Evolutionary conservation across 2,888 invertebrate species (phyloP).

Genomic region (Apotomis turbidana): DNA sequence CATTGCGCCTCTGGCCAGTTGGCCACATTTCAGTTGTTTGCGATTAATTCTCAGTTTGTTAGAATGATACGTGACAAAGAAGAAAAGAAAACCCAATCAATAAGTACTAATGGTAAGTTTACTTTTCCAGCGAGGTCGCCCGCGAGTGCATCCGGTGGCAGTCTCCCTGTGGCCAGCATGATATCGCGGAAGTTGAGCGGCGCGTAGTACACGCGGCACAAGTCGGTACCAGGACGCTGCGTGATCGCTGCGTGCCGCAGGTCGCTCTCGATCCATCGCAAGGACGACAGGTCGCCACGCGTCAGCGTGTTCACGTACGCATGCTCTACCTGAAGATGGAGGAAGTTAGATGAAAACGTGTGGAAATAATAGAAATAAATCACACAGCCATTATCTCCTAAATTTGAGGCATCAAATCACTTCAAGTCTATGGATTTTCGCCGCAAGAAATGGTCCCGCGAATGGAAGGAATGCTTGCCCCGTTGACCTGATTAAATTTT

Average conservation of each 20-base stretch:
- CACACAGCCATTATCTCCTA: too few relatives aligned
- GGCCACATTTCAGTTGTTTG: not conserved
- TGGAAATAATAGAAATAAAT: too few relatives aligned
- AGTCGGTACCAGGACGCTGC: conserved; percentile 76
- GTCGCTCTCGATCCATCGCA: conserved; percentile 95
- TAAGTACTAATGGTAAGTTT: too few relatives aligned
- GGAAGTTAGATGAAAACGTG: too few relatives aligned
- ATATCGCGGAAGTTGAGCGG: conserved; percentile 99
- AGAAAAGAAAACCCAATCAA: too few relatives aligned
- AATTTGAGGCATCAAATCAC: too few relatives aligned
- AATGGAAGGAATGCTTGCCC: too few relatives aligned
- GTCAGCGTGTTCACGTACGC: conserved; percentile 97
- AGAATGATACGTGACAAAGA: not conserved
- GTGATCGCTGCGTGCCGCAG: conserved; percentile 66
- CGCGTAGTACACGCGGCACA: conserved; percentile 95
- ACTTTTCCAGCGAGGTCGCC: too few relatives aligned
- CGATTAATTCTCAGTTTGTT: not conserved
- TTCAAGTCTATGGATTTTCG: too few relatives aligned
- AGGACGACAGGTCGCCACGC: conserved; percentile 97
- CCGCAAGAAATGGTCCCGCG: too few relatives aligned
- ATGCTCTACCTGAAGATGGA: conserved; percentile 88
- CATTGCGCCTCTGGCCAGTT: not conserved
- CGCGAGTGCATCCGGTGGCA: conserved; percentile 93
- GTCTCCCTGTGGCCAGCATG: conserved; percentile 98
- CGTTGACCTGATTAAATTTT: too few relatives aligned